These are phyloP conservation scores for Hesperia comma DNA, from an alignment of 2,888 invertebrate genomes.

Conservation along the genomic window DNA sequence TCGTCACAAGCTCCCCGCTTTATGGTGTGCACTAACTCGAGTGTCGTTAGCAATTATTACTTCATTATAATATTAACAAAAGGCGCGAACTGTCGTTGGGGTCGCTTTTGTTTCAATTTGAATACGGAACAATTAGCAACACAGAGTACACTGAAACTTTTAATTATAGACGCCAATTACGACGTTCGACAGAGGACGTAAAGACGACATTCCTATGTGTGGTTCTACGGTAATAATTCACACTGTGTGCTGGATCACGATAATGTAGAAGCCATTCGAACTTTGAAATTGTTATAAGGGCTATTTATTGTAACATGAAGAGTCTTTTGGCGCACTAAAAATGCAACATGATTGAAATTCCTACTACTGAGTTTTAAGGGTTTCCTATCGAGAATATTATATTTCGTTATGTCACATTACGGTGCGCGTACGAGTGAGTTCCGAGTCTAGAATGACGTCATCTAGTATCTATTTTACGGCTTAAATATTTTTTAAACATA, in stretches of 20 bases:
- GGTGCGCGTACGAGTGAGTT: too few relatives aligned
- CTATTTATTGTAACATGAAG: slow-evolving; percentile 26
- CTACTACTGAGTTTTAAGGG: too few relatives aligned
- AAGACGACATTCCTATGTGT: slow-evolving; percentile 21
- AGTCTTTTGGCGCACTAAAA: slow-evolving; percentile 3
- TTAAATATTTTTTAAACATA: too few relatives aligned
- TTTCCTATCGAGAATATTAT: too few relatives aligned
- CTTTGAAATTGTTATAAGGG: slow-evolving; percentile 27
- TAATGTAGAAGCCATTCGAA: slow-evolving; percentile 31
- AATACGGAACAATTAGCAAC: slow-evolving; percentile 52
- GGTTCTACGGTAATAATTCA: slow-evolving; percentile 1
- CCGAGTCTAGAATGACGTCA: too few relatives aligned
- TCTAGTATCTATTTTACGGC: too few relatives aligned
- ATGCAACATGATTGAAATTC: not conserved
- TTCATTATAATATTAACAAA: slow-evolving; percentile 75
- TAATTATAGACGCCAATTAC: slow-evolving; percentile 26
- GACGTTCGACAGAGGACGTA: slow-evolving; percentile 22
- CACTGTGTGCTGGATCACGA: slow-evolving; percentile 16
- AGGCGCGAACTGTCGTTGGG: slow-evolving; percentile 67
- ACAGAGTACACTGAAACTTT: slow-evolving; percentile 30
- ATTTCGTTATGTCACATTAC: too few relatives aligned
- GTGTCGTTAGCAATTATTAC: slow-evolving; percentile 73
- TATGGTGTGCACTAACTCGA: slow-evolving; percentile 64
- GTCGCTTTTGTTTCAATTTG: slow-evolving; percentile 76
- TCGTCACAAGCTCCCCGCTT: slow-evolving; percentile 60